These are phyloP conservation scores for Andricus grossulariae DNA, from an alignment of 1,140 invertebrate species.

Conservation along the genomic window DNA sequence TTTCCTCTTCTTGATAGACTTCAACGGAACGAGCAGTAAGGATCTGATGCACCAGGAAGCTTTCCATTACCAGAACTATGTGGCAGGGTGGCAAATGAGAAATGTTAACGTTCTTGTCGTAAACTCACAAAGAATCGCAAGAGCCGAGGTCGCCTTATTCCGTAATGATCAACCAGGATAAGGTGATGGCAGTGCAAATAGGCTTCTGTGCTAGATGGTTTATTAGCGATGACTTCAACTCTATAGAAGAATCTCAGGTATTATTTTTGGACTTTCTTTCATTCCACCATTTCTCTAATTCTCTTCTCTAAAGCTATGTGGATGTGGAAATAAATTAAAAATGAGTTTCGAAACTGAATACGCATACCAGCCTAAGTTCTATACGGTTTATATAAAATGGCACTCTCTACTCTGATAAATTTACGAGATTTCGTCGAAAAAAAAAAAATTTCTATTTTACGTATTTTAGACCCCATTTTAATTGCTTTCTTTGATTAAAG, in stretches of 20 bases:
- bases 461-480: no score
- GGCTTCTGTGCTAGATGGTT: constrained; percentile 53
- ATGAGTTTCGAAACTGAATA: no score
- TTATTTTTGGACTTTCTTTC: not conserved
- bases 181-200: constrained; percentile 60
- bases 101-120: constrained; percentile 55
- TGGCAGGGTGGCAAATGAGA: constrained; percentile 54
- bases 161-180: constrained; percentile 54
- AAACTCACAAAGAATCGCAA: constrained; percentile 58
- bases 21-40: constrained; percentile 21
- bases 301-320: no score
- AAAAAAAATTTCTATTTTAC: no score
- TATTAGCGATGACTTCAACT: constrained; percentile 45
- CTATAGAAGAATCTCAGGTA: not conserved
- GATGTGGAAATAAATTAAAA: no score
- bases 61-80: constrained; percentile 44
- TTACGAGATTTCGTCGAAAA: no score
- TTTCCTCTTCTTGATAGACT: constrained; percentile 28
- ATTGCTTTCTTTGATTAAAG: no score
- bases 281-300: no score
- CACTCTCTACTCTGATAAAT: no score
- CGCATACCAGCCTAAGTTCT: no score
- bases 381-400: no score
- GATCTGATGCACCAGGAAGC: constrained; percentile 11
- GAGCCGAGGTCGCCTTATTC: constrained; percentile 48